Conservation (phyloP, 2,113 vertebrate genomes). For the Sylvietta virens region DNA sequence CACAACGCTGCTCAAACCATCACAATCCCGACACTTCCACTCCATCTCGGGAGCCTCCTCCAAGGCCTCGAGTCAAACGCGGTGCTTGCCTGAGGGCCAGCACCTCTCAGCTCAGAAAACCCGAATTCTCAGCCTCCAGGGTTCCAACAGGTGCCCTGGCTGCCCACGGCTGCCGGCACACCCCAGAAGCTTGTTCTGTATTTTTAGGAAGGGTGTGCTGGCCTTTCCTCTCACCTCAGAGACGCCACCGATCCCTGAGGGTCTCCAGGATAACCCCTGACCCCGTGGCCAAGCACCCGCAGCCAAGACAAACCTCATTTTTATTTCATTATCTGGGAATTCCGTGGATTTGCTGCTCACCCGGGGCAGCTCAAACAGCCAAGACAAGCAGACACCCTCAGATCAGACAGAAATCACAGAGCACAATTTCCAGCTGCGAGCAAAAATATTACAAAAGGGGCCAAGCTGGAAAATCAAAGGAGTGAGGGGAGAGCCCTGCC, state of each 20-base stretch:
- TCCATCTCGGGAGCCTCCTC: too few relatives aligned
- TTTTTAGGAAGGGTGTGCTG: neutral
- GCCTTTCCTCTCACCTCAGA: neutral
- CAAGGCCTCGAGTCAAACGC: too few relatives aligned
- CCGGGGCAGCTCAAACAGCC: slow-evolving; percentile 63
- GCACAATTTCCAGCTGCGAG: neutral
- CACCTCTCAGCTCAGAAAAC: too few relatives aligned
- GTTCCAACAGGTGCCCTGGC: too few relatives aligned
- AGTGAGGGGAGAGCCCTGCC: neutral
- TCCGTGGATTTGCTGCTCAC: slow-evolving; percentile 72
- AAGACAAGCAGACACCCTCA: slow-evolving; percentile 54
- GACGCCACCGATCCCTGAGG: neutral
- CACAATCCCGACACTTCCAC: too few relatives aligned
- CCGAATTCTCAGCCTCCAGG: too few relatives aligned
- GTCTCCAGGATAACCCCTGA: neutral
- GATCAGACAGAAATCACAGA: slow-evolving; percentile 66
- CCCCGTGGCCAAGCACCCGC: neutral
- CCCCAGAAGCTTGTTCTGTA: rapidly evolving
- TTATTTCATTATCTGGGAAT: too few relatives aligned
- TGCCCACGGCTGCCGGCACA: rapidly evolving
- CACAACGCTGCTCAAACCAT: too few relatives aligned
- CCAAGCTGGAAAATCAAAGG: neutral
- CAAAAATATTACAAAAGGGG: slow-evolving; percentile 20
- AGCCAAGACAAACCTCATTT: slow-evolving; percentile 63
- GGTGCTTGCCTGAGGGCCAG: too few relatives aligned